These are phyloP conservation scores for Hippocampus barbouri DNA, from an alignment of 2,113 vertebrate genomes.

Conservation along the genomic window DNA sequence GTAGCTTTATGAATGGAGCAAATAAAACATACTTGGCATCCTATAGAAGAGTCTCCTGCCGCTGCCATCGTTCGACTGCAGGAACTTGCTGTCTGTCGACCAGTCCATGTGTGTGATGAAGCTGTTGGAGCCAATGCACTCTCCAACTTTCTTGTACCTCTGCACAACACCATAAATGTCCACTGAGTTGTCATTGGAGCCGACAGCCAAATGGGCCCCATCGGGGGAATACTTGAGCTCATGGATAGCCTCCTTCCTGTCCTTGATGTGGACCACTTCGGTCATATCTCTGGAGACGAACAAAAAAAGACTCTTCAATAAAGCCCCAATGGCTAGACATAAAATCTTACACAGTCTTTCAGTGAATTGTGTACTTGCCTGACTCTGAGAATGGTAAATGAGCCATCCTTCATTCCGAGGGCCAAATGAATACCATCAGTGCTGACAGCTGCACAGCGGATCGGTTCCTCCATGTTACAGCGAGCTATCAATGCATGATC, in stretches of 20 bases:
- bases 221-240: constrained; percentile 97
- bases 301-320: constrained; percentile 14
- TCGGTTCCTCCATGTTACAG: constrained; percentile 97
- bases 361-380: constrained; percentile 71
- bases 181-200: constrained; percentile 92
- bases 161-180: constrained; percentile 94
- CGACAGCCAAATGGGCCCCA: constrained; percentile 89
- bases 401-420: constrained; percentile 97
- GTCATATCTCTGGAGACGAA: constrained; percentile 89
- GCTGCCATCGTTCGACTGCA: constrained; percentile 93
- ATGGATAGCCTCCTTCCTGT: constrained; percentile 96
- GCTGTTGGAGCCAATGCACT: constrained; percentile 86
- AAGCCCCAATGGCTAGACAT: not conserved
- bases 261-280: constrained; percentile 98
- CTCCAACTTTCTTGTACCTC: constrained; percentile 90
- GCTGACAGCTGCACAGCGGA: constrained; percentile 93
- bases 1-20: not conserved
- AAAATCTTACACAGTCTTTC: constrained; percentile 1
- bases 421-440: constrained; percentile 94
- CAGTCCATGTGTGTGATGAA: constrained; percentile 99
- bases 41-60: constrained; percentile 90
- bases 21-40: constrained; percentile 84
- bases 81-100: constrained; percentile 91
- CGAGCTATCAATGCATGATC: constrained; percentile 96
- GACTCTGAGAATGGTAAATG: constrained; percentile 94